Percentiles rank a stretch among this genome's conserved stretches.
Evolutionary conservation across 2,113 vertebrate species (phyloP).

Genomic region (Megaceryle torquata): DNA sequence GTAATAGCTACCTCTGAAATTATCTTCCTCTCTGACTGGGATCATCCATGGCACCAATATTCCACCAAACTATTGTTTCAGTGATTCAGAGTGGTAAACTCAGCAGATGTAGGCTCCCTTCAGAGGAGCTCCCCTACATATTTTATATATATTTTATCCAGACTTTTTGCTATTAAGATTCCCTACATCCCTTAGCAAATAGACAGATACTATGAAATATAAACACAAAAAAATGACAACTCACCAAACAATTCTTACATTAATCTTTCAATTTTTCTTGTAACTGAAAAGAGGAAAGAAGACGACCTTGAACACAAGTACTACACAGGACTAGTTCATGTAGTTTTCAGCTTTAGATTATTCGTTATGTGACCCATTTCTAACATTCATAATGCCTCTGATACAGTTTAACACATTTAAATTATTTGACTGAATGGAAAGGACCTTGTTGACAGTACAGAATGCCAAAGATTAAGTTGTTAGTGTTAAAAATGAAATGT

Average conservation of each 20-base stretch:
- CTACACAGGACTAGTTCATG: neutral
- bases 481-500: neutral
- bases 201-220: neutral
- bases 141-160: neutral
- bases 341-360: neutral
- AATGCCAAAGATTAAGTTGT: neutral
- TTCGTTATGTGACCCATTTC: neutral
- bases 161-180: neutral
- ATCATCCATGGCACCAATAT: neutral
- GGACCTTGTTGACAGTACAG: neutral
- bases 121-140: rapidly evolving
- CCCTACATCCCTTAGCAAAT: neutral
- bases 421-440: neutral
- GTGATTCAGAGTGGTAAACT: neutral
- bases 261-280: neutral
- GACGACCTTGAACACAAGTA: neutral
- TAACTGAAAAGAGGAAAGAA: neutral
- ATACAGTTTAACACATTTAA: neutral
- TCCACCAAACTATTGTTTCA: neutral
- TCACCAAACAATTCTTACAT: neutral
- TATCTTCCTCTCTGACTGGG: neutral
- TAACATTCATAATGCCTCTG: neutral
- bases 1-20: neutral
- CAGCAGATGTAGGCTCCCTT: neutral
- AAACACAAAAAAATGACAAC: neutral